Evolutionary conservation across 1,140 invertebrate genomes (phyloP).

Genomic region (Cotesia typhae): DNA sequence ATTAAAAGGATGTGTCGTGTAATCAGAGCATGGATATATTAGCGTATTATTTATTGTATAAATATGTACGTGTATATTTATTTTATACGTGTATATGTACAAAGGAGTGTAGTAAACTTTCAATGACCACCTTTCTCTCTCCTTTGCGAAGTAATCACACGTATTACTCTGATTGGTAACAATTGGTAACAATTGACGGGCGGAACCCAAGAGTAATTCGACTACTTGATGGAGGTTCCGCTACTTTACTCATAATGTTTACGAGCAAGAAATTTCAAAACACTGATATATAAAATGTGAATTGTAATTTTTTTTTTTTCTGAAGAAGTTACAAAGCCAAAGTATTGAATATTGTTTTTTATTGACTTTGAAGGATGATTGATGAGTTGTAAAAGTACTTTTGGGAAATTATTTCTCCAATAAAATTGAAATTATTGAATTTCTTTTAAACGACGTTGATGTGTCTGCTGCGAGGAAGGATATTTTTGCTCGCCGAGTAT

Average conservation of each 20-base stretch:
- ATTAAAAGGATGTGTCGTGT: constrained; percentile 35
- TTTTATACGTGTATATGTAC: constrained; percentile 17
- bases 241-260: constrained; percentile 64
- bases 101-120: constrained; percentile 36
- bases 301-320: constrained; percentile 2
- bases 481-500: too few species aligned
- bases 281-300: not conserved
- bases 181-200: constrained; percentile 66
- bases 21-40: constrained; percentile 16
- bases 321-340: constrained; percentile 20
- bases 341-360: too few species aligned
- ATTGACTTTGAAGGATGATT: too few species aligned
- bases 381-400: too few species aligned
- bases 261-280: constrained; percentile 52
- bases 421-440: too few species aligned
- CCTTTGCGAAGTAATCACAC: constrained; percentile 56
- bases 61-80: too few species aligned
- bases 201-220: constrained; percentile 50
- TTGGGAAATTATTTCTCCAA: too few species aligned
- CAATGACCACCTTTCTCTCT: constrained; percentile 52
- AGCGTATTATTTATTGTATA: too few species aligned
- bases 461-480: too few species aligned
- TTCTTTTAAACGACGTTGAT: too few species aligned
- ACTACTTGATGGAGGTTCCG: constrained; percentile 54
- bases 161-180: constrained; percentile 65